phyloP scores from a whole-genome alignment of 2,888 invertebrate species.

The Drosophila bunnanda region DNA sequence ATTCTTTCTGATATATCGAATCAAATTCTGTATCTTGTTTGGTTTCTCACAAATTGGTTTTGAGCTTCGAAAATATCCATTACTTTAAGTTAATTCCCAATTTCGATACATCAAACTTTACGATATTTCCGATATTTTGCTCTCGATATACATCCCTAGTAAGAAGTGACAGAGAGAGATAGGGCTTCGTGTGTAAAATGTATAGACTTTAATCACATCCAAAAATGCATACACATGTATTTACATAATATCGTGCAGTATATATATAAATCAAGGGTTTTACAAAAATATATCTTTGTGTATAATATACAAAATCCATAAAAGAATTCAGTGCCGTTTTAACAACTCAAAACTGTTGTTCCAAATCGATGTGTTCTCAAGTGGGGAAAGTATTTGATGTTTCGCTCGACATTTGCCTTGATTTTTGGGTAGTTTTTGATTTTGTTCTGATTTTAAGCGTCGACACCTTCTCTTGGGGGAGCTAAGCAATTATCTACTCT shows the following conservation, averaged over 20 bases:
- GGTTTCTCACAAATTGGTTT: no score
- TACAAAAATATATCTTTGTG: constrained; percentile 63
- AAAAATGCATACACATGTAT: constrained; percentile 71
- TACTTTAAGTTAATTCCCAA: background rate
- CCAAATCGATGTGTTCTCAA: constrained; percentile 29
- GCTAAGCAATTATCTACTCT: constrained; percentile 62
- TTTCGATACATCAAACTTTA: background rate
- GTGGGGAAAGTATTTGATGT: constrained; percentile 17
- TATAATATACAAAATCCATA: constrained; percentile 57
- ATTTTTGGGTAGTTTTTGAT: constrained; percentile 36
- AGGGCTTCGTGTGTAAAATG: constrained; percentile 44
- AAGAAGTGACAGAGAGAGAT: constrained; percentile 44
- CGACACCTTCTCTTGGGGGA: constrained; percentile 18
- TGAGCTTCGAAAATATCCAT: background rate
- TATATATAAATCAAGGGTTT: constrained; percentile 52
- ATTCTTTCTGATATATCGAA: background rate
- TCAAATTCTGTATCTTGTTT: background rate
- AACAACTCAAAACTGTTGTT: constrained; percentile 76
- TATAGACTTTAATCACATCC: constrained; percentile 67
- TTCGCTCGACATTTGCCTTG: constrained; percentile 30
- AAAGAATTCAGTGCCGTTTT: constrained; percentile 65
- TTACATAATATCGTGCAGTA: constrained; percentile 64
- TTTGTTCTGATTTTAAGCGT: constrained; percentile 35
- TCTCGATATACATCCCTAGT: constrained; percentile 31
- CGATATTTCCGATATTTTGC: background rate